Evolutionary conservation across 2,113 vertebrate species (phyloP).

Genomic region (Actenoides hombroni): DNA sequence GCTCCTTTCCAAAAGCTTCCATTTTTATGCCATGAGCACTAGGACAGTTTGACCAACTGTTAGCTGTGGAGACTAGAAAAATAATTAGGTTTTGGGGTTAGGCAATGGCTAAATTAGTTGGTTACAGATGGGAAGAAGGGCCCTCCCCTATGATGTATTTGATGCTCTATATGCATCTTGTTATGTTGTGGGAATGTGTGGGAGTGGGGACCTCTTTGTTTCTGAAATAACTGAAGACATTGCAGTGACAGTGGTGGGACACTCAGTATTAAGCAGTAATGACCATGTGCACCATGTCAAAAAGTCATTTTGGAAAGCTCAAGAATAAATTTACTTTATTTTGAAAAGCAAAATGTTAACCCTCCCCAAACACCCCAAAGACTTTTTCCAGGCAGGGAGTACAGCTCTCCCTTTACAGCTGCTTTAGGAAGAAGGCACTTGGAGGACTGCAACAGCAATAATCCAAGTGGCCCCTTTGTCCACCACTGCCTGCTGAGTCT

Average conservation of each 20-base stretch:
- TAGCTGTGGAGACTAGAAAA: neutral
- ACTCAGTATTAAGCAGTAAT: neutral
- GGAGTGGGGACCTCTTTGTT: neutral
- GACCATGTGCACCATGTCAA: neutral
- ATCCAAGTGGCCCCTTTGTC: neutral
- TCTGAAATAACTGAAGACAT: neutral
- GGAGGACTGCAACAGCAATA: neutral
- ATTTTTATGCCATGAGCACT: neutral
- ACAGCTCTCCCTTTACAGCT: fast-evolving
- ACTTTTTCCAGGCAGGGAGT: neutral
- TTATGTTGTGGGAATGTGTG: neutral
- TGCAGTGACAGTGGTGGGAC: neutral
- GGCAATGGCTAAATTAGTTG: neutral
- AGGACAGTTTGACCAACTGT: neutral
- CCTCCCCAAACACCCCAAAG: neutral
- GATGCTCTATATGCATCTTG: neutral
- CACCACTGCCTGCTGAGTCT: neutral
- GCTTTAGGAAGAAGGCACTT: neutral
- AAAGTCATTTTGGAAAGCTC: neutral
- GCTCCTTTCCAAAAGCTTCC: neutral
- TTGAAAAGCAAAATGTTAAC: neutral
- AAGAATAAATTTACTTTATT: neutral
- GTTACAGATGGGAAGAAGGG: neutral
- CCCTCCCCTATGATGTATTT: neutral
- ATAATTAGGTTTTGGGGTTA: neutral